A percentile compares a stretch with the other conserved stretches of the same genome.
Conservation (phyloP, 2,888 invertebrate species). For the Callinectes sapidus region DNA sequence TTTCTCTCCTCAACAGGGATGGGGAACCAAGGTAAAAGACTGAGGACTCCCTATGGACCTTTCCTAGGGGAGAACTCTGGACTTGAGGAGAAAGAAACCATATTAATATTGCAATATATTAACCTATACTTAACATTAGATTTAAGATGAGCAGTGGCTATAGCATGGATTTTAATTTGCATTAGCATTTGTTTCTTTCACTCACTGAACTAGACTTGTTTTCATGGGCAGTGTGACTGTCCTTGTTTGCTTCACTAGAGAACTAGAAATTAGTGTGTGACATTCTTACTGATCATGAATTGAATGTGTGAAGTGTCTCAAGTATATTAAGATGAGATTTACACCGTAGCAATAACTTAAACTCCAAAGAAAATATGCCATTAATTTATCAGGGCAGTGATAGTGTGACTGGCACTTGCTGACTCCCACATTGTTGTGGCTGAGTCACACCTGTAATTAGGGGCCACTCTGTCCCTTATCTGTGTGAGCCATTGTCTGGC, state of each 20-base stretch:
- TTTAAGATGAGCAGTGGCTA: neutral
- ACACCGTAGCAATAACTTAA: neutral
- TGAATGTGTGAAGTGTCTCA: neutral
- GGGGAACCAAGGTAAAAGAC: constrained; percentile 57
- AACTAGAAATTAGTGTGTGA: neutral
- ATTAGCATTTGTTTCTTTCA: neutral
- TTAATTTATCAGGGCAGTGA: neutral
- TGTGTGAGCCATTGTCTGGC: neutral
- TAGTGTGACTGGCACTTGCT: constrained; percentile 18
- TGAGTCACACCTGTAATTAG: neutral
- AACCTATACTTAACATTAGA: neutral
- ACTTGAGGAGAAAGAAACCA: constrained; percentile 3
- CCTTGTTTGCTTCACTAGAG: neutral
- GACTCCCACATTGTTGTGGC: neutral
- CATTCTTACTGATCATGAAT: neutral
- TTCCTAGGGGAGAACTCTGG: neutral
- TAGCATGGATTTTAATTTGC: neutral
- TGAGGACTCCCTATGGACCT: constrained; percentile 26
- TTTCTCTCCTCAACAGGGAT: constrained; percentile 62
- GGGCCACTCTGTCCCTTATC: neutral
- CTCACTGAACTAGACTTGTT: neutral
- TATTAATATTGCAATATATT: neutral
- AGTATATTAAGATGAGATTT: neutral
- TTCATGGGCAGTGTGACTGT: neutral
- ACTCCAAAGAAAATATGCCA: constrained; percentile 12